phyloP scores from a whole-genome alignment of 2,888 invertebrate genomes.

The Cephalotes varians region DNA sequence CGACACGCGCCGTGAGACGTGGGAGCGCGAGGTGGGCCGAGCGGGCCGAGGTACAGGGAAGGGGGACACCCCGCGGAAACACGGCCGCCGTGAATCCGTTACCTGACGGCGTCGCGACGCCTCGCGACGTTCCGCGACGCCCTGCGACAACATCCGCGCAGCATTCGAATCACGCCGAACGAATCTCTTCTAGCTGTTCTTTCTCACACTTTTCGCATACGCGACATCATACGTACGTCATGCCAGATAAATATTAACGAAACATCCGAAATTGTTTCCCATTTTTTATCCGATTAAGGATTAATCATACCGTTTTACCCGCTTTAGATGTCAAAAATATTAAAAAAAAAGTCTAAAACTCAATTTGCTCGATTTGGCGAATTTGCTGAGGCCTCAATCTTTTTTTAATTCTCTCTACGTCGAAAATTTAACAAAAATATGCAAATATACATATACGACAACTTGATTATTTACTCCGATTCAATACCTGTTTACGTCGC shows the following conservation, averaged over 20 bases:
- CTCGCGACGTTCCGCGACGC: not conserved
- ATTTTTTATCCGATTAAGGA: not conserved
- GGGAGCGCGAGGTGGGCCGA: not conserved
- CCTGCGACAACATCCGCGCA: not conserved
- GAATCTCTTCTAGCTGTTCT: not conserved
- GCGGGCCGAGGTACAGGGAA: not conserved
- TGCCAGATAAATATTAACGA: not conserved
- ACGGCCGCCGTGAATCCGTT: slow-evolving; percentile 53
- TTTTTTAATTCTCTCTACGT: not conserved
- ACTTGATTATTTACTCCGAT: not conserved
- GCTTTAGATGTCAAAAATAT: not conserved
- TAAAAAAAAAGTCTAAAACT: not conserved
- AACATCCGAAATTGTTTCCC: not conserved
- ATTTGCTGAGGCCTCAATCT: not conserved
- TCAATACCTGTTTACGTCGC: not conserved
- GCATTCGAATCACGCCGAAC: not conserved
- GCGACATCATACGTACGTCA: not conserved
- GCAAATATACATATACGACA: not conserved
- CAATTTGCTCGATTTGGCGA: not conserved
- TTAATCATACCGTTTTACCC: not conserved
- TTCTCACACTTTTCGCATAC: not conserved
- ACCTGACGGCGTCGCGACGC: not conserved
- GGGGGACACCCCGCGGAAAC: slow-evolving; percentile 67
- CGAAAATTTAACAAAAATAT: not conserved
- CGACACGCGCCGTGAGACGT: slow-evolving; percentile 7